phyloP scores from a whole-genome alignment of 2,797 vertebrate species.

The Natrix natrix region DNA sequence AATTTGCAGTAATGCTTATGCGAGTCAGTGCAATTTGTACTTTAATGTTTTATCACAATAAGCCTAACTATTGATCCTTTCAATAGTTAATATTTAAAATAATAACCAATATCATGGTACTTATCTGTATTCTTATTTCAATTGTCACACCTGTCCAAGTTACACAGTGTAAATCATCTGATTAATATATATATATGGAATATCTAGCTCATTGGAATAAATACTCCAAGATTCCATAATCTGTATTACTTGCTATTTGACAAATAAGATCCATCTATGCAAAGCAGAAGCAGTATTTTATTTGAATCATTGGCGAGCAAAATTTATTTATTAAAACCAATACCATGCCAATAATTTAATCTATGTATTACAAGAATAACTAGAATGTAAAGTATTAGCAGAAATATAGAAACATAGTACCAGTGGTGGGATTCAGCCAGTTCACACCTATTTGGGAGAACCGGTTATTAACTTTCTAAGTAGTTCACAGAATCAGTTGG shows the following conservation, averaged over 20 bases:
- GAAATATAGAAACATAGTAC: neutral
- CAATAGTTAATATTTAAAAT: constrained; percentile 24
- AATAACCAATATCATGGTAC: constrained; percentile 15
- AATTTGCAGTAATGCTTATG: neutral
- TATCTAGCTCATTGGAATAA: neutral
- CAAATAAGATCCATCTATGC: neutral
- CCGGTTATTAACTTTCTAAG: too few species aligned
- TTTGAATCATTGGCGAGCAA: neutral
- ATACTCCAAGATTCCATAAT: neutral
- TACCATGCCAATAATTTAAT: neutral
- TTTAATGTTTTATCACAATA: constrained; percentile 38
- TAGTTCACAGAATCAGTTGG: too few species aligned
- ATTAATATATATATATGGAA: constrained; percentile 57
- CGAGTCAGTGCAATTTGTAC: neutral
- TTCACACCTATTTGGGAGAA: too few species aligned
- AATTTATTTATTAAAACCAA: neutral
- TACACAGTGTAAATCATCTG: constrained; percentile 56
- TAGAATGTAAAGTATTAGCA: neutral
- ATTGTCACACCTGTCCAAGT: constrained; percentile 48
- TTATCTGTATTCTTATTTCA: constrained; percentile 54
- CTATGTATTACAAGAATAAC: neutral
- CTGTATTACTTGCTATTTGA: neutral
- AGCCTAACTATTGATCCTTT: constrained; percentile 6
- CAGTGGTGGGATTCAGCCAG: neutral
- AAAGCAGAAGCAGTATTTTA: neutral